phyloP scores from a whole-genome alignment of 2,888 invertebrate species.

The Macroteleia sp. region DNA sequence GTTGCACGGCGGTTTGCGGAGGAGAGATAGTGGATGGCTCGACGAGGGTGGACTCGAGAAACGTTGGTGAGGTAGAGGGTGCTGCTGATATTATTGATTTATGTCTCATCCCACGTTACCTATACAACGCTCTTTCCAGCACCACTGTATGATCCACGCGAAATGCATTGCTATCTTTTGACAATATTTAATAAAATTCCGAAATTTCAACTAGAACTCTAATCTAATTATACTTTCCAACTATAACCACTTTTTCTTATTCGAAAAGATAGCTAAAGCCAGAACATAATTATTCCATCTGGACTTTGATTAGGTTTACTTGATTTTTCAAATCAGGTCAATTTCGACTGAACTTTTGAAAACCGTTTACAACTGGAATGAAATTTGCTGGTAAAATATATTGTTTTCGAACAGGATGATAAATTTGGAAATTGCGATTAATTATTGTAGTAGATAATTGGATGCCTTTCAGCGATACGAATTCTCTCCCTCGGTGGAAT shows the following conservation, averaged over 20 bases:
- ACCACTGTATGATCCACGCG: slow-evolving; percentile 73
- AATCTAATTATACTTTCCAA: slow-evolving; percentile 3
- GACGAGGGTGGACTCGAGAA: slow-evolving; percentile 69
- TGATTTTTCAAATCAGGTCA: background rate
- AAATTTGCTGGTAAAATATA: slow-evolving; percentile 12
- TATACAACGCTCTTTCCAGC: slow-evolving; percentile 73
- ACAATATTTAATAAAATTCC: slow-evolving; percentile 40
- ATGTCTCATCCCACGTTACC: slow-evolving; percentile 84
- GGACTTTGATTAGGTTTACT: slow-evolving; percentile 4
- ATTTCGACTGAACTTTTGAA: background rate
- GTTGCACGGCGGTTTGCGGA: slow-evolving; percentile 72
- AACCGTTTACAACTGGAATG: background rate
- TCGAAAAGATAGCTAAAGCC: no score
- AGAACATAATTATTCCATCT: no score
- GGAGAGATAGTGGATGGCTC: slow-evolving; percentile 67
- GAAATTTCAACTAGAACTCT: background rate
- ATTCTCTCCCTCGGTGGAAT: slow-evolving; percentile 43
- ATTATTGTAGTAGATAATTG: slow-evolving; percentile 58
- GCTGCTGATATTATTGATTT: slow-evolving; percentile 86
- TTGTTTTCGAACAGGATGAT: slow-evolving; percentile 34
- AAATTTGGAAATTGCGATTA: slow-evolving; percentile 51
- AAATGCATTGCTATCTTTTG: slow-evolving; percentile 66
- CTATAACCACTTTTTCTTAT: background rate
- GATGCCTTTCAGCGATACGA: slow-evolving; percentile 54
- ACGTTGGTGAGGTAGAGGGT: slow-evolving; percentile 78